Evolutionary conservation across 2,113 vertebrate species (phyloP).

Genomic region (Nothocercus nigrocapillus): DNA sequence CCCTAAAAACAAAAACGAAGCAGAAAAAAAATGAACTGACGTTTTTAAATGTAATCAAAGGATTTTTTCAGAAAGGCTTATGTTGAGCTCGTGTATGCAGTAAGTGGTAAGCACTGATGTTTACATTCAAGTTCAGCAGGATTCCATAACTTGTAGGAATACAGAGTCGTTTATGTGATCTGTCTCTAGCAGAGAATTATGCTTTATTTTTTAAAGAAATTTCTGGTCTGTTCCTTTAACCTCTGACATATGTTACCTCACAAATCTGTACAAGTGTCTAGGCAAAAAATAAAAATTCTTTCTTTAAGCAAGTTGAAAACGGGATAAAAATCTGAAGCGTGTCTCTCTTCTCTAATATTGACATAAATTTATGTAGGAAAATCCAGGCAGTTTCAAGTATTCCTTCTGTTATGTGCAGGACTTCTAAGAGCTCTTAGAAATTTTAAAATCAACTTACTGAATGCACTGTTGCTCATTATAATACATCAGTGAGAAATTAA

Average conservation of each 20-base stretch:
- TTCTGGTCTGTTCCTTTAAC: not conserved
- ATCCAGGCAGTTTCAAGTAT: not conserved
- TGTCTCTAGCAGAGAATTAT: not conserved
- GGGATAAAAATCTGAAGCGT: not conserved
- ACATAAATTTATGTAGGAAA: not conserved
- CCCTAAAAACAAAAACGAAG: not conserved
- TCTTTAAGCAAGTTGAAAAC: not conserved
- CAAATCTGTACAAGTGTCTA: not conserved
- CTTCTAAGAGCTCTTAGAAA: not conserved
- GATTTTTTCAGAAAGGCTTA: not conserved
- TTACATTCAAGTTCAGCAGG: not conserved
- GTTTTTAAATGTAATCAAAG: not conserved
- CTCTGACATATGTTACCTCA: not conserved
- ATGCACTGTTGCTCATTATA: not conserved
- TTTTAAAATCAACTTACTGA: not conserved
- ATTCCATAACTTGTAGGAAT: not conserved
- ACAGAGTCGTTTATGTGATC: not conserved
- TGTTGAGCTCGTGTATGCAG: rapidly evolving
- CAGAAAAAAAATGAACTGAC: not conserved
- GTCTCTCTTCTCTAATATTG: not conserved
- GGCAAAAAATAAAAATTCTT: not conserved
- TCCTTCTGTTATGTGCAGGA: not conserved
- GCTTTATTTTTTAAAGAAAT: not conserved
- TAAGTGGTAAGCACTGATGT: not conserved
- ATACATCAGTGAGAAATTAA: not conserved